Evolutionary conservation across 2,113 vertebrate genomes (phyloP).

Genomic region (Penelope pileata): DNA sequence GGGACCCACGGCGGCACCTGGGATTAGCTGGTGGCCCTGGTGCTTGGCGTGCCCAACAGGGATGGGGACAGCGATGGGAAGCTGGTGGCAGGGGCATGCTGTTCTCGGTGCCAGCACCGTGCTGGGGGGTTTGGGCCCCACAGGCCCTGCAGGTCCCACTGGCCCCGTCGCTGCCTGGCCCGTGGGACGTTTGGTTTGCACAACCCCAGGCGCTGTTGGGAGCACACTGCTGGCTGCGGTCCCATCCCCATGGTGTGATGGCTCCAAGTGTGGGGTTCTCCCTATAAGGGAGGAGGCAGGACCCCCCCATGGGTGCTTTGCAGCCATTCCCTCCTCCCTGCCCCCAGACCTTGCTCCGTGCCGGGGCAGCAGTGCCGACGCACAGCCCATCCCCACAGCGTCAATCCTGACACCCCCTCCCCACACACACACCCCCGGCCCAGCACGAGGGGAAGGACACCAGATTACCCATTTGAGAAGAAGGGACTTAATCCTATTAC

Average conservation of each 20-base stretch:
- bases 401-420: neutral
- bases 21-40: neutral
- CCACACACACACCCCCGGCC: too few relatives aligned
- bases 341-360: neutral
- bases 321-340: neutral
- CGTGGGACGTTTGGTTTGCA: too few relatives aligned
- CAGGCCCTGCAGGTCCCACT: neutral
- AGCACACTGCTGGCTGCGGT: neutral
- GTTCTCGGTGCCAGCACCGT: fast-evolving
- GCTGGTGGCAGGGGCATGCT: fast-evolving
- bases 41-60: neutral
- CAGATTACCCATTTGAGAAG: conserved; percentile 46
- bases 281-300: neutral
- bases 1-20: fast-evolving
- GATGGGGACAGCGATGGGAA: fast-evolving
- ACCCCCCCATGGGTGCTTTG: fast-evolving
- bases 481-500: conserved; percentile 82
- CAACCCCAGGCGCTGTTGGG: neutral
- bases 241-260: fast-evolving
- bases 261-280: fast-evolving
- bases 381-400: fast-evolving
- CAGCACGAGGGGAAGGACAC: neutral
- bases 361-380: neutral
- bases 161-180: too few relatives aligned
- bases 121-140: fast-evolving